Evolutionary conservation across 2,113 vertebrate species (phyloP), one percentile per base, ranked within the genome.

Genomic region (Ictidomys tridecemlineatus): DNA sequence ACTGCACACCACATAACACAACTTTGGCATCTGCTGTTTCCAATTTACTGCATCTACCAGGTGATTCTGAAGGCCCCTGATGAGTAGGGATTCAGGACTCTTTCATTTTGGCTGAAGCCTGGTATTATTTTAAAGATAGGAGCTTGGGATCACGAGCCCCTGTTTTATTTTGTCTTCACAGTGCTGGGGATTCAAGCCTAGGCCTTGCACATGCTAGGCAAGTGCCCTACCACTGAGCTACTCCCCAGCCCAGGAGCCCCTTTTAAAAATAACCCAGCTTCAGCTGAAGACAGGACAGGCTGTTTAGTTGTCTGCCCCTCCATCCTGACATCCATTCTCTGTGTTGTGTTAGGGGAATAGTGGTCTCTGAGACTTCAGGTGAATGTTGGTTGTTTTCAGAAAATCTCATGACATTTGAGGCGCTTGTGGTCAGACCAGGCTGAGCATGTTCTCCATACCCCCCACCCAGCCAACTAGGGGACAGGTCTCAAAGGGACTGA

Each of bases 1-100:
- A 0, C 34, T 18, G 17, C 30, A 4, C 26, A 56, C n/a, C 34
- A 20, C 6, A 0, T 4, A 37, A 37, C 6, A 4, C 32, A 10
- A 10, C 26, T 12, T 28, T 13, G 82, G 53, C 9, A 28, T 18
- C 61, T 86, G 18, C 28, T 26, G 0, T 53, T 87, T 77, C 67
- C 85, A 20, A 87, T 10, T 72, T 67, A 26, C 53, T 22, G 2
- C 45, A 13, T 63, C 18, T 14, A 45, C 34, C 28, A 78, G 3
- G 2, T 30, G 67, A 53, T 34, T 72, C 32, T 87, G 86, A 69
- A 86, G 72, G 48, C 85, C 37, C 14, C 32, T 28, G 56, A 56
- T 51, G 11, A 1, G n/a, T 16, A 24, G 26, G 76, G 83, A 87
- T 26, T 82, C 2, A 0, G 67, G 32, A 37, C 53, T 94, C 80